These are phyloP conservation scores for Turdus rufiventris DNA, from an alignment of 2,113 vertebrate genomes.

Conservation along the genomic window DNA sequence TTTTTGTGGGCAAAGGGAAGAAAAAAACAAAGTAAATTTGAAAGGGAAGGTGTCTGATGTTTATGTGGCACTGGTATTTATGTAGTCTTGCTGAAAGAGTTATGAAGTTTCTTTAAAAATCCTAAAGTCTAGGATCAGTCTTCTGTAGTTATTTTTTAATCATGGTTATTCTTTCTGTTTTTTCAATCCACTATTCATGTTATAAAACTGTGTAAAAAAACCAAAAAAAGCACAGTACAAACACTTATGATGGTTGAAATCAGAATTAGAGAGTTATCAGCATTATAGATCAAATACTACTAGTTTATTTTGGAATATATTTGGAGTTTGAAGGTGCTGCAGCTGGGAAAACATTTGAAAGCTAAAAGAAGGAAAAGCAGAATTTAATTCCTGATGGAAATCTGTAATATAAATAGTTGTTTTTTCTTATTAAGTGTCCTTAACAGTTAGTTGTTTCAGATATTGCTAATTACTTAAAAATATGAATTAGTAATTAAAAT, in stretches of 20 bases:
- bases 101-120: neutral
- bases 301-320: neutral
- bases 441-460: neutral
- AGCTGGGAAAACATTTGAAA: neutral
- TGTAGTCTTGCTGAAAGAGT: neutral
- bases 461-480: neutral
- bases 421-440: neutral
- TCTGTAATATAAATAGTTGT: neutral
- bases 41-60: neutral
- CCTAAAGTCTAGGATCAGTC: neutral
- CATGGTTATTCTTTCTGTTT: neutral
- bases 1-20: neutral
- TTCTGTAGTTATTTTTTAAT: neutral
- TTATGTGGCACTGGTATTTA: neutral
- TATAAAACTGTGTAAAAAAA: neutral
- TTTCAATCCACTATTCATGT: neutral
- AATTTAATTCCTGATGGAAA: neutral
- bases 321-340: neutral
- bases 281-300: neutral
- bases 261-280: neutral
- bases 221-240: neutral
- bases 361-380: neutral
- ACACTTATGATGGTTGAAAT: neutral
- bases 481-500: neutral
- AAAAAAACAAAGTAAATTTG: neutral